A percentile compares a stretch with the other conserved stretches of the same genome.
Conservation (phyloP, 2,888 invertebrate genomes). For the Synanthedon formicaeformis region DNA sequence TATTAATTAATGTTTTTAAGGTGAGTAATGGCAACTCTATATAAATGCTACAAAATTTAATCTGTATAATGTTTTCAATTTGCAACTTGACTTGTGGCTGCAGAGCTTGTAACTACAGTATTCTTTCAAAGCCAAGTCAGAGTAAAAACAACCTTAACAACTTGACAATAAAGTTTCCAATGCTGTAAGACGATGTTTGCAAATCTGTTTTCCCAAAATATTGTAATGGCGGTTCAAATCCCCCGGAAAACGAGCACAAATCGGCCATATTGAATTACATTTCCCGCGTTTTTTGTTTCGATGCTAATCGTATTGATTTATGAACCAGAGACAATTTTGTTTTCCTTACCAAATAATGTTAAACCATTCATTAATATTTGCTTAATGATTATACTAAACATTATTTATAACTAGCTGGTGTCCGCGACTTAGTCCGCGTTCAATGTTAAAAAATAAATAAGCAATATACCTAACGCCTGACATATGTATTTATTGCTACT, state of each 20-base stretch:
- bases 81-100: constrained; percentile 50
- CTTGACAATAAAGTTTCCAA: neutral
- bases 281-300: constrained; percentile 22
- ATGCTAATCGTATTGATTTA: neutral
- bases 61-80: constrained; percentile 56
- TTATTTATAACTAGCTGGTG: too few relatives aligned
- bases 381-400: too few relatives aligned
- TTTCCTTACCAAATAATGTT: too few relatives aligned
- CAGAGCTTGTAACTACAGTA: constrained; percentile 2
- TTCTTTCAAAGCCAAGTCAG: neutral
- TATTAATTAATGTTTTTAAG: too few relatives aligned
- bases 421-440: too few relatives aligned
- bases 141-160: neutral
- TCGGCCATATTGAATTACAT: constrained; percentile 47
- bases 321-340: neutral
- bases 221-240: constrained; percentile 45
- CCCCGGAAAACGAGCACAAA: constrained; percentile 32
- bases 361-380: too few relatives aligned
- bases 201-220: constrained; percentile 32
- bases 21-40: constrained; percentile 16
- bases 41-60: constrained; percentile 32
- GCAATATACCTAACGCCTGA: too few relatives aligned
- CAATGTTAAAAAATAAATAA: too few relatives aligned
- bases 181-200: constrained; percentile 6
- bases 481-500: too few relatives aligned